phyloP scores from a whole-genome alignment of 2,797 vertebrate species.

The Loris lydekkerianus region DNA sequence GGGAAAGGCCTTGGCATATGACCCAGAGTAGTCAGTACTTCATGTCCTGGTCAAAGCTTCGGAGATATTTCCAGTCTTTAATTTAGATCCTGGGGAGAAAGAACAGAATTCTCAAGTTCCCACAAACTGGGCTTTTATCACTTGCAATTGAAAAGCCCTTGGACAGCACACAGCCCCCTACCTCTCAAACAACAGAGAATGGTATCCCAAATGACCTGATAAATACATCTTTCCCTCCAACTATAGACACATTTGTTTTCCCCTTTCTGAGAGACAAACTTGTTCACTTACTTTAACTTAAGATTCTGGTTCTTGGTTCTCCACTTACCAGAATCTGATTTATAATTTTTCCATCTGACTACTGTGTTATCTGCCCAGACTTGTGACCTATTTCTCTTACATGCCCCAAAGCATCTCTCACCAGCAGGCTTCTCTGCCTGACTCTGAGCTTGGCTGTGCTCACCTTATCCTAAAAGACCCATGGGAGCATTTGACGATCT shows the following conservation, averaged over 20 bases:
- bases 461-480: background rate
- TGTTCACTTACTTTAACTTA: background rate
- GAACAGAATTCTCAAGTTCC: background rate
- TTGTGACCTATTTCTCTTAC: background rate
- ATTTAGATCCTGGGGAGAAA: background rate
- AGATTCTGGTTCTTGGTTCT: background rate
- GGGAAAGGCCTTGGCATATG: no score
- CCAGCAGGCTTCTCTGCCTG: background rate
- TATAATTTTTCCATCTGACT: fast-evolving
- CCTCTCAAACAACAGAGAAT: background rate
- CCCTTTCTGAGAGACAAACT: background rate
- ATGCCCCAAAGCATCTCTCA: background rate
- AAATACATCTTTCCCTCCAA: background rate
- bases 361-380: fast-evolving
- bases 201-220: background rate
- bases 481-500: background rate
- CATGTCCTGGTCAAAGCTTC: background rate
- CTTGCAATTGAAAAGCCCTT: background rate
- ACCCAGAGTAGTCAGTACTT: background rate
- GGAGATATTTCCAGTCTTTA: background rate
- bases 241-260: background rate
- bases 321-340: background rate
- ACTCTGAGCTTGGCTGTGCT: background rate
- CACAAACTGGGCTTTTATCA: background rate
- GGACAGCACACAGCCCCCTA: background rate